A percentile compares a stretch with the other conserved stretches of the same genome.
Evolutionary conservation across 37 sponge, comb jelly and placozoan genomes (phyloP).

Genomic region (Diacarnus erythraeanus): DNA sequence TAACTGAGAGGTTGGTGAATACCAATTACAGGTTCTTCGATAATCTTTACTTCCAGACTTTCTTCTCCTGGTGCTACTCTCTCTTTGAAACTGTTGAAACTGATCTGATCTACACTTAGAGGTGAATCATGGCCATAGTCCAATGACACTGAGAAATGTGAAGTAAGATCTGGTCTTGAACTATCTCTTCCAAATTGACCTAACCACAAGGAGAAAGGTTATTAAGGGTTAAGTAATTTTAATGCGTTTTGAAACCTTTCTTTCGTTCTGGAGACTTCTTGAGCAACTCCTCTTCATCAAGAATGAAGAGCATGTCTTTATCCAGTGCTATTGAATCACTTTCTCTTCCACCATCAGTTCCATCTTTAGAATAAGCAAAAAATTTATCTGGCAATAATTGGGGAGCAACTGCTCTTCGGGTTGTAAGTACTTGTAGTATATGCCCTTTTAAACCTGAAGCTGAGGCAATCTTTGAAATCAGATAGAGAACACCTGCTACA

Average conservation of each 20-base stretch:
- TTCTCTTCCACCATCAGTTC: background rate
- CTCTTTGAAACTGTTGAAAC: constrained; percentile 35
- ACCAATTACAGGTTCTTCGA: background rate
- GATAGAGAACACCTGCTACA: constrained; percentile 32
- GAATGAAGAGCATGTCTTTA: constrained; percentile 10
- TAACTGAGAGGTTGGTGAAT: background rate
- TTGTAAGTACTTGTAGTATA: constrained; percentile 17
- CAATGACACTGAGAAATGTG: constrained; percentile 36
- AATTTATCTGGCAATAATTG: constrained; percentile 29
- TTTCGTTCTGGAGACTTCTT: constrained; percentile 15
- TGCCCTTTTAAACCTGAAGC: constrained; percentile 10
- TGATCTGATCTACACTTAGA: constrained; percentile 33
- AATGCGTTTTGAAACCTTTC: background rate
- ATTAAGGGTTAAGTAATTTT: too few species aligned
- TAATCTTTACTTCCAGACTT: background rate
- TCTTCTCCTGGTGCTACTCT: constrained; percentile 10
- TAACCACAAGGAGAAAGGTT: background rate
- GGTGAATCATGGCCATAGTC: constrained; percentile 48
- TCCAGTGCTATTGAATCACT: background rate
- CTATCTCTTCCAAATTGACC: constrained; percentile 23
- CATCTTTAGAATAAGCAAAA: background rate
- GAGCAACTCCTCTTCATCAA: constrained; percentile 19
- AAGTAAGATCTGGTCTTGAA: constrained; percentile 11
- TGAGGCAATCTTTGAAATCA: constrained; percentile 17
- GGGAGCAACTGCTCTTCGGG: background rate